These are phyloP conservation scores for Bombus vancouverensis DNA, from an alignment of 1,140 invertebrate species.

Conservation along the genomic window DNA sequence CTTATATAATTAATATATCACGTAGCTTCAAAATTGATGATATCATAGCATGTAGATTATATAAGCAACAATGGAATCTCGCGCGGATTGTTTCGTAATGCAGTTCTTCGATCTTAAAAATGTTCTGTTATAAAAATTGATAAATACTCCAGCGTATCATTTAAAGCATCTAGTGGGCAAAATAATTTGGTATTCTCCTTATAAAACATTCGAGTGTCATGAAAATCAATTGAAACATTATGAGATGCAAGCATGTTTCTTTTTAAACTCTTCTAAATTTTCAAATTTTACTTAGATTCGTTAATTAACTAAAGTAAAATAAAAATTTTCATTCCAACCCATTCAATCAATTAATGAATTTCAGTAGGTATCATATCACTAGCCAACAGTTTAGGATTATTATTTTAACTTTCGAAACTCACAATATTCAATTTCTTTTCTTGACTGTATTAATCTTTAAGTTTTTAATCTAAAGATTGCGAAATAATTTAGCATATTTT, in stretches of 20 bases:
- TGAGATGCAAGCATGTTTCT: neutral
- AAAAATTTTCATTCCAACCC: neutral
- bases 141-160: neutral
- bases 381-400: neutral
- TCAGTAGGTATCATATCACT: neutral
- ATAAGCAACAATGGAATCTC: neutral
- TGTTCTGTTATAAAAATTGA: neutral
- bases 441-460: neutral
- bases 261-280: neutral
- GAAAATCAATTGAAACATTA: neutral
- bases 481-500: neutral
- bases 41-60: neutral
- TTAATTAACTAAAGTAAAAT: neutral
- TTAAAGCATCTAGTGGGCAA: neutral
- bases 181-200: neutral
- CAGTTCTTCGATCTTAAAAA: no score
- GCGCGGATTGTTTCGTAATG: neutral
- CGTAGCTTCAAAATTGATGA: neutral
- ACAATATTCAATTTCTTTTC: neutral
- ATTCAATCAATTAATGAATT: neutral
- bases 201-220: neutral
- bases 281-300: neutral
- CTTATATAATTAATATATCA: slow-evolving; percentile 11
- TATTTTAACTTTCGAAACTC: neutral
- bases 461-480: neutral